Evolutionary conservation across 2,113 vertebrate species (phyloP).

Genomic region (Phoenicopterus ruber): DNA sequence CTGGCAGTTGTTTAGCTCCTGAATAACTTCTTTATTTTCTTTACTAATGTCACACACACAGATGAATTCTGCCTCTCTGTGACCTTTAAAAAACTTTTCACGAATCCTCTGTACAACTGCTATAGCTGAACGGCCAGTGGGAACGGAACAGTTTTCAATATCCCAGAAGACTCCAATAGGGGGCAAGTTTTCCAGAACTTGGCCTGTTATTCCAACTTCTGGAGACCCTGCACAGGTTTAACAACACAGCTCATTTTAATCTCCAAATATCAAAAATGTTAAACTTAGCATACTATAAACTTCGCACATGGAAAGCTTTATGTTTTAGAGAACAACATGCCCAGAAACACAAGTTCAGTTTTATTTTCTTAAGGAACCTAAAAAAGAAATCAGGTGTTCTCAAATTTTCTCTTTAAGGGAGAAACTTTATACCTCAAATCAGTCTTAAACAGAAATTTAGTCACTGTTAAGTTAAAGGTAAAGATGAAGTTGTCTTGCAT

Average conservation of each 20-base stretch:
- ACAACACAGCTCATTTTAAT: conserved; percentile 1
- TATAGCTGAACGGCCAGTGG: conserved; percentile 89
- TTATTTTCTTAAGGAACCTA: background rate
- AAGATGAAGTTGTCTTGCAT: no score
- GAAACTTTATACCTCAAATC: background rate
- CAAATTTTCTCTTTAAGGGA: background rate
- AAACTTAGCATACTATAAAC: background rate
- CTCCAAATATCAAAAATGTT: background rate
- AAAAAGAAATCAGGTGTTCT: background rate
- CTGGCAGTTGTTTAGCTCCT: conserved; percentile 99
- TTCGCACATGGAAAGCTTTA: background rate
- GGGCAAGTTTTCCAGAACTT: conserved; percentile 87
- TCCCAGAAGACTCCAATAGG: conserved; percentile 99
- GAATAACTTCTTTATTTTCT: conserved; percentile 96
- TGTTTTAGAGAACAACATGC: background rate
- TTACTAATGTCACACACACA: conserved; percentile 99
- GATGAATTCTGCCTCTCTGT: conserved; percentile 97
- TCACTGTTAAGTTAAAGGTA: background rate
- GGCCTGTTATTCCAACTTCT: conserved; percentile 74
- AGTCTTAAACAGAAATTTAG: background rate
- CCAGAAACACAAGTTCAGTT: background rate
- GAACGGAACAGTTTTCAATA: conserved; percentile 96
- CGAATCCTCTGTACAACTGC: conserved; percentile 92
- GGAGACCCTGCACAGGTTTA: conserved; percentile 77
- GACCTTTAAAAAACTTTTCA: conserved; percentile 92